Evolutionary conservation across 2,888 invertebrate genomes (phyloP).

Genomic region (Dorcus parallelipipedus): DNA sequence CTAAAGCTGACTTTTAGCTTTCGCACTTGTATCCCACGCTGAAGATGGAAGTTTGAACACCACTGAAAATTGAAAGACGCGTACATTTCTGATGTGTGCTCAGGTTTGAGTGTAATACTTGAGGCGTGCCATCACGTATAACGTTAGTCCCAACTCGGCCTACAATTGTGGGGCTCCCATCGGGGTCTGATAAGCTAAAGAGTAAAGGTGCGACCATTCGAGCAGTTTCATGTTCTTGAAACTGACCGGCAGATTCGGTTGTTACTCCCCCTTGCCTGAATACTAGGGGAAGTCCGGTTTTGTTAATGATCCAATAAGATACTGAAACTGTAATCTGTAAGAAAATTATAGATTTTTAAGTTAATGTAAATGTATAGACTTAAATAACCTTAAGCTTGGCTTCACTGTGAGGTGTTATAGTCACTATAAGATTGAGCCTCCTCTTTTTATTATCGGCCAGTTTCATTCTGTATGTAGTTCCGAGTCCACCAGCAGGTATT

Average conservation of each 20-base stretch:
- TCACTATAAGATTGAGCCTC: conserved; percentile 70
- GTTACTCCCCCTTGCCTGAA: conserved; percentile 85
- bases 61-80: conserved; percentile 54
- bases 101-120: conserved; percentile 40
- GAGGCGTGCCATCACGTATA: conserved; percentile 53
- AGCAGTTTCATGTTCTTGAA: conserved; percentile 91
- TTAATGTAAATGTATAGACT: neutral
- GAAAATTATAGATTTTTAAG: neutral
- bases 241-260: conserved; percentile 81
- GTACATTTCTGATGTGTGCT: neutral
- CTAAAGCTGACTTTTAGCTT: conserved; percentile 58
- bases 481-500: conserved; percentile 35
- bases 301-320: conserved; percentile 94
- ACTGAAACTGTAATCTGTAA: conserved; percentile 71
- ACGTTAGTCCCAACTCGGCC: conserved; percentile 72
- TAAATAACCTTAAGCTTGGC: conserved; percentile 42
- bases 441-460: conserved; percentile 72
- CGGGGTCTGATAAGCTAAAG: conserved; percentile 90
- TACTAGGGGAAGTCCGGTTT: conserved; percentile 92
- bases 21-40: conserved; percentile 39
- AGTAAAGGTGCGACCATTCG: conserved; percentile 88
- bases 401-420: conserved; percentile 39
- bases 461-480: conserved; percentile 53
- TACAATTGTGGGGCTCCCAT: conserved; percentile 73
- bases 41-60: conserved; percentile 84